These are phyloP conservation scores for Orthosia gothica DNA, from an alignment of 2,888 invertebrate species.

Conservation along the genomic window DNA sequence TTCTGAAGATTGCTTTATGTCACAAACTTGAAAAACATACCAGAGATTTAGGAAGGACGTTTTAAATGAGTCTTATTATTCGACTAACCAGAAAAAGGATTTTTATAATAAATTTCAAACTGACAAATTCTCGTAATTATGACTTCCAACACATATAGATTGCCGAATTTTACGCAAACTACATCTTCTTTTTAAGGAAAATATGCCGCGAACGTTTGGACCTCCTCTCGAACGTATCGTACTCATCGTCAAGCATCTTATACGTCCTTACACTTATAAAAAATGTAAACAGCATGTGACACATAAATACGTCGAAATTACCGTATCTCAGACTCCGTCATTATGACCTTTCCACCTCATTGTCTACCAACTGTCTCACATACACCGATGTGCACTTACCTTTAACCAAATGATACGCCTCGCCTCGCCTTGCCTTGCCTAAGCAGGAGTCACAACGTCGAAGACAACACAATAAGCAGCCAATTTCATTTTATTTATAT, in stretches of 20 bases:
- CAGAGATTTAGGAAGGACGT: neutral
- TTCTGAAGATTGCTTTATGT: neutral
- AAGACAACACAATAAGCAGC: conserved; percentile 60
- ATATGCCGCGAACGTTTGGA: no score
- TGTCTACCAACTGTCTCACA: conserved; percentile 9
- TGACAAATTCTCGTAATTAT: neutral
- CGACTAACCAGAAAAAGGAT: no score
- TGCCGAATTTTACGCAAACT: no score
- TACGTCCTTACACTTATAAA: neutral
- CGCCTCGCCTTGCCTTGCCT: neutral
- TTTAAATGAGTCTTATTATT: no score
- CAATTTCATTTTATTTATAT: conserved; percentile 67
- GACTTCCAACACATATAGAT: no score
- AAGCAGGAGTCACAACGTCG: conserved; percentile 52
- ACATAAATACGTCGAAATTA: conserved; percentile 10
- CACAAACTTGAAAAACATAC: neutral
- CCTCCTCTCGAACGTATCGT: neutral
- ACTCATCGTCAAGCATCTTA: no score
- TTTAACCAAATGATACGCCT: conserved; percentile 40
- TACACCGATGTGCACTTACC: conserved; percentile 60
- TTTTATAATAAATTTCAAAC: neutral
- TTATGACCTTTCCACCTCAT: conserved; percentile 33
- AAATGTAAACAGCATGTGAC: conserved; percentile 5
- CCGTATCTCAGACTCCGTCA: conserved; percentile 9
- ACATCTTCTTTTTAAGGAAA: no score